A percentile compares a stretch with the other conserved stretches of the same genome.
phyloP scores from a whole-genome alignment of 2,888 invertebrate species.

The Listrodromus nycthemerus region DNA sequence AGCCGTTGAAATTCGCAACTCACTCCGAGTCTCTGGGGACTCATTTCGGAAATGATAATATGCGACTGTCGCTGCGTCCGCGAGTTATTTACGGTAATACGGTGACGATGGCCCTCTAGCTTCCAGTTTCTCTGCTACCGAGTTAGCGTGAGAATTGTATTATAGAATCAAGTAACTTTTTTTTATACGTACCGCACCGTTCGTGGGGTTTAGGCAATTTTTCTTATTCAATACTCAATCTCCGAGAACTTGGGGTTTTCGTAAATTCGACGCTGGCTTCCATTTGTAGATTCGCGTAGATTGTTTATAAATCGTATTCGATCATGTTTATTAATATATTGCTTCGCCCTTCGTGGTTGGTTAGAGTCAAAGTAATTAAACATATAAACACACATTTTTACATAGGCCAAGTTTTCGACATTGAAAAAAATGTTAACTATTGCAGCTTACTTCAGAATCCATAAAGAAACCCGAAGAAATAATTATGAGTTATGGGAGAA shows the following conservation, averaged over 20 bases:
- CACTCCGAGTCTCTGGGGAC: constrained; percentile 24
- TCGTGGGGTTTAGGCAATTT: neutral
- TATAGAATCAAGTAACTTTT: constrained; percentile 8
- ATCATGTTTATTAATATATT: too few species aligned
- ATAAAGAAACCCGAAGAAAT: too few species aligned
- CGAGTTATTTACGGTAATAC: neutral
- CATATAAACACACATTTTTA: too few species aligned
- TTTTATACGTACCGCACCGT: neutral
- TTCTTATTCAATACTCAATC: neutral
- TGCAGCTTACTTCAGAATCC: too few species aligned
- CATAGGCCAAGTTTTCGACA: too few species aligned
- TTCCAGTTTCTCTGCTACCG: neutral
- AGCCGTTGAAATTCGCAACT: constrained; percentile 28
- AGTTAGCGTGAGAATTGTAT: constrained; percentile 15
- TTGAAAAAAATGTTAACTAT: too few species aligned
- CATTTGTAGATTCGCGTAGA: neutral
- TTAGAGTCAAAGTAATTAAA: too few species aligned
- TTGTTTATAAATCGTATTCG: neutral
- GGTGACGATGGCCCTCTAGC: neutral
- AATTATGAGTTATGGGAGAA: too few species aligned
- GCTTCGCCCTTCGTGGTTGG: too few species aligned
- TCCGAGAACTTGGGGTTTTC: neutral
- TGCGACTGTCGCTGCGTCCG: constrained; percentile 14
- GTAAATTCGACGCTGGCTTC: neutral
- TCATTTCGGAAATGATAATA: constrained; percentile 34